phyloP scores from a whole-genome alignment of 2,797 vertebrate genomes.

The Megaceryle alcyon region DNA sequence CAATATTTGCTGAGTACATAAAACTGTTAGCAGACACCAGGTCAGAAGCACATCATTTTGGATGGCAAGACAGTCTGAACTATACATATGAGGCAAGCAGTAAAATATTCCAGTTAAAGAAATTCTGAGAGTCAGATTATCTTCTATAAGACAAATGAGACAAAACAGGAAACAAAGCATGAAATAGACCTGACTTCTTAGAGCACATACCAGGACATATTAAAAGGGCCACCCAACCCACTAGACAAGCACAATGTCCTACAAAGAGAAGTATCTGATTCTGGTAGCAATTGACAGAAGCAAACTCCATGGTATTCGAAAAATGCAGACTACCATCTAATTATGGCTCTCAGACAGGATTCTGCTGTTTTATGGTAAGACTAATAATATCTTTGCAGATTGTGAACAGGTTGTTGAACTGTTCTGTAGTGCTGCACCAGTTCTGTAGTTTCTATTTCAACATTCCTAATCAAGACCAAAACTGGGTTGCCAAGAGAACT shows the following conservation, averaged over 20 bases:
- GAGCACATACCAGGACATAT: not conserved
- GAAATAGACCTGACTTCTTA: not conserved
- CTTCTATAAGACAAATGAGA: not conserved
- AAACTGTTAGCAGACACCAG: not conserved
- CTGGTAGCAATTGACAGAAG: not conserved
- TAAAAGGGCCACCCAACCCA: not conserved
- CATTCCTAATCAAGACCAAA: not conserved
- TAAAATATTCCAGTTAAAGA: not conserved
- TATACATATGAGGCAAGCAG: not conserved
- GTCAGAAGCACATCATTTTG: not conserved
- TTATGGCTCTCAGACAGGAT: not conserved
- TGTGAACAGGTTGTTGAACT: conserved; percentile 6
- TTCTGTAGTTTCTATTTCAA: conserved; percentile 1
- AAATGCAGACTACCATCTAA: not conserved
- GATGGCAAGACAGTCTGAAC: not conserved
- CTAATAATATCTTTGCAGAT: not conserved
- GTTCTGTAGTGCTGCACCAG: not conserved
- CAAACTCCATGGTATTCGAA: not conserved
- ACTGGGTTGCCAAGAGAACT: not conserved
- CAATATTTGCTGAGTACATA: not conserved
- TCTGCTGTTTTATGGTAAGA: not conserved
- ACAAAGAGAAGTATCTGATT: not conserved
- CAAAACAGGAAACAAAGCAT: not conserved
- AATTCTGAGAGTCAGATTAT: not conserved
- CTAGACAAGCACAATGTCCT: not conserved